Evolutionary conservation across 1,140 invertebrate genomes (phyloP).

Genomic region (Achroia grisella): DNA sequence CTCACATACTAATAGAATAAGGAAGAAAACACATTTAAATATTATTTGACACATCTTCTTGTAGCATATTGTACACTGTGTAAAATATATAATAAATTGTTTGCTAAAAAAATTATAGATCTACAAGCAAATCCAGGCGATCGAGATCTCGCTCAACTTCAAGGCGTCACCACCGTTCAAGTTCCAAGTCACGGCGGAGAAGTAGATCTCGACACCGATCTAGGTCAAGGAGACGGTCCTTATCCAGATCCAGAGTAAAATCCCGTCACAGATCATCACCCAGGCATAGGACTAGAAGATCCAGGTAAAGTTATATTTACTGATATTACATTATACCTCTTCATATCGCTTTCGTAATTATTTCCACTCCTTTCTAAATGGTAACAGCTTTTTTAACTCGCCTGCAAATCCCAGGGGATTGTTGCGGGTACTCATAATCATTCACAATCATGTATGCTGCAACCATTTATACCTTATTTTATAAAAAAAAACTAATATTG

Average conservation of each 20-base stretch:
- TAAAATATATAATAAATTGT: background rate
- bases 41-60: too few species aligned
- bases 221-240: constrained; percentile 27
- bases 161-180: constrained; percentile 26
- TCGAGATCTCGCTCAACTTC: constrained; percentile 37
- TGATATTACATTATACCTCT: background rate
- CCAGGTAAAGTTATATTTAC: constrained; percentile 25
- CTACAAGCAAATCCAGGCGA: constrained; percentile 43
- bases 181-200: constrained; percentile 26
- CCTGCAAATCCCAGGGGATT: too few species aligned
- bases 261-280: constrained; percentile 35
- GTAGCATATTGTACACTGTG: too few species aligned
- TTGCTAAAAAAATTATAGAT: constrained; percentile 20
- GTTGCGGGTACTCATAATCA: too few species aligned
- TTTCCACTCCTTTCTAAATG: too few species aligned
- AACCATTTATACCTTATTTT: too few species aligned
- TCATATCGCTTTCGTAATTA: background rate
- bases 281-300: constrained; percentile 41
- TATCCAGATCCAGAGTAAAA: constrained; percentile 28
- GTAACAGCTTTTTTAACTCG: too few species aligned
- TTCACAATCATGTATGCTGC: too few species aligned
- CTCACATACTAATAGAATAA: too few species aligned
- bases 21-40: too few species aligned
- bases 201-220: constrained; percentile 36
- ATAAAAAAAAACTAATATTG: too few species aligned